These are phyloP conservation scores for Brenthis daphne DNA, from an alignment of 2,888 invertebrate species.

Conservation along the genomic window DNA sequence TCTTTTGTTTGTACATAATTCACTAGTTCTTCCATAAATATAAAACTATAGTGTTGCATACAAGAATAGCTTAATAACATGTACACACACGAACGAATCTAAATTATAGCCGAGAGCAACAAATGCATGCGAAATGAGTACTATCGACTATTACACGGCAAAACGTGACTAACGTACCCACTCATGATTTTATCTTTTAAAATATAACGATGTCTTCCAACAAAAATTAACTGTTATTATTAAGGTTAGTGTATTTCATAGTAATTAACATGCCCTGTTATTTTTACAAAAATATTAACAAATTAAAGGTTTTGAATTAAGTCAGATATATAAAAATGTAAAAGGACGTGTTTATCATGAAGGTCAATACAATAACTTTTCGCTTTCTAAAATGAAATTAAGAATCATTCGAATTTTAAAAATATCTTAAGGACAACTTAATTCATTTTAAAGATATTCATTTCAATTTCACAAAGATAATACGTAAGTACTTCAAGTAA, in stretches of 20 bases:
- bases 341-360: constrained; percentile 9
- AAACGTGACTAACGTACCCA: constrained; percentile 58
- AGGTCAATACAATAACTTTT: constrained; percentile 24
- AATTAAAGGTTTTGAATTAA: constrained; percentile 6
- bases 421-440: not conserved
- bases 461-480: too few species aligned
- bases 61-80: constrained; percentile 13
- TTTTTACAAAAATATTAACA: not conserved
- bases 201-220: constrained; percentile 7
- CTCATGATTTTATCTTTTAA: constrained; percentile 14
- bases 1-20: too few species aligned
- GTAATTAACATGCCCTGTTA: not conserved
- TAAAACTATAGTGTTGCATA: constrained; percentile 5
- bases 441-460: too few species aligned
- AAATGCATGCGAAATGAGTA: constrained; percentile 64
- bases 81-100: constrained; percentile 43
- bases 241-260: not conserved
- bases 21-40: not conserved
- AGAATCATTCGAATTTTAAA: constrained; percentile 1
- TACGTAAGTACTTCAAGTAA: too few species aligned
- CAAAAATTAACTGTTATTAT: constrained; percentile 19
- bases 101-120: constrained; percentile 62
- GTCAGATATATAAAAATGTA: constrained; percentile 6
- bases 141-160: constrained; percentile 62
- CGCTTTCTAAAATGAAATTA: constrained; percentile 14